These are phyloP conservation scores for Ditula angustiorana DNA, from an alignment of 2,888 invertebrate species.

Conservation along the genomic window DNA sequence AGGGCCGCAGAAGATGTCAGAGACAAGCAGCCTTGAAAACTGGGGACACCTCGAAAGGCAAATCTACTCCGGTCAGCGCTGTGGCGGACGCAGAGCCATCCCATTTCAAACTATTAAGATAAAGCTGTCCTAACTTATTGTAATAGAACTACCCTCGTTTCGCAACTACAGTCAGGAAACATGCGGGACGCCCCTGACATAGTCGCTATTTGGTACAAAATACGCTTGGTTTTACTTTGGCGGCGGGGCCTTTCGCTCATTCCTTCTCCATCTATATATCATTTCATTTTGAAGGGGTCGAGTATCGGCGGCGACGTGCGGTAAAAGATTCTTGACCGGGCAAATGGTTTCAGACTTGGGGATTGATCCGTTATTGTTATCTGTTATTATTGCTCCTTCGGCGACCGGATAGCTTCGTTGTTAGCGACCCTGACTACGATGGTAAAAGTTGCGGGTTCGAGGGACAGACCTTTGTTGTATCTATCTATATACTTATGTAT, in stretches of 20 bases:
- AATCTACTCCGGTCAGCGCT: background rate
- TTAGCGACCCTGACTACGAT: no score
- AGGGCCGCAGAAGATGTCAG: background rate
- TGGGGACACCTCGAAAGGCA: background rate
- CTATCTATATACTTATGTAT: no score
- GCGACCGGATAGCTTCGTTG: no score
- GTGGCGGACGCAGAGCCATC: background rate
- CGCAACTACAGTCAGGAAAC: no score
- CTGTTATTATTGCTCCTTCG: no score
- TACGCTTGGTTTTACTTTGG: no score
- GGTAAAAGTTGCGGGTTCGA: no score
- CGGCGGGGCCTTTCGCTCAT: no score
- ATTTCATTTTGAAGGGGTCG: conserved; percentile 6
- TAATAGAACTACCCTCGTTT: conserved; percentile 19
- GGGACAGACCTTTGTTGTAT: no score
- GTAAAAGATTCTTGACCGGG: conserved; percentile 13
- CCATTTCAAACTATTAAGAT: conserved; percentile 11
- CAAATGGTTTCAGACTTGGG: conserved; percentile 5
- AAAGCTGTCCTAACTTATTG: background rate
- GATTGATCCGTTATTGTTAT: conserved; percentile 13
- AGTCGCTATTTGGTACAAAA: no score
- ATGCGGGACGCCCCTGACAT: no score
- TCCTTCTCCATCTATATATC: no score
- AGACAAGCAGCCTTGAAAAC: background rate
- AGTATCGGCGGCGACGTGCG: background rate